Evolutionary conservation across 2,113 vertebrate species (phyloP).

Genomic region (Corvus hawaiiensis): DNA sequence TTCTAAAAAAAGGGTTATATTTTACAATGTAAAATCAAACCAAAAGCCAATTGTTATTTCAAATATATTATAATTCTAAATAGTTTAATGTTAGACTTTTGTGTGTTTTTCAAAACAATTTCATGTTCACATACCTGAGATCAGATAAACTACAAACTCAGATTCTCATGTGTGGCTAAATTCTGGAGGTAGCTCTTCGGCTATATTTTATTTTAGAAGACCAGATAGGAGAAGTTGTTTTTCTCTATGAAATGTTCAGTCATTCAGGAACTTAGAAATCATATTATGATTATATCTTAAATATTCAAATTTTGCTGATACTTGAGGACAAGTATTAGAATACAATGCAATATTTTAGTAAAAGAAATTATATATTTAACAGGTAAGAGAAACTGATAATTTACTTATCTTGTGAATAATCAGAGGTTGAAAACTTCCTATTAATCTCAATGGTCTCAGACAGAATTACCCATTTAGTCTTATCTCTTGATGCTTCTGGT

Average conservation of each 20-base stretch:
- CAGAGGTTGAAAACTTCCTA: neutral
- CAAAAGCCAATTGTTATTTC: neutral
- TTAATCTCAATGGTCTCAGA: neutral
- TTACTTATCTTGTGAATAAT: neutral
- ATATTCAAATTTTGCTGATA: neutral
- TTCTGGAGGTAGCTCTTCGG: neutral
- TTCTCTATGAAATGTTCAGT: neutral
- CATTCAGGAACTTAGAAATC: neutral
- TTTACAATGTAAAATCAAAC: neutral
- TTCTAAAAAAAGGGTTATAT: neutral
- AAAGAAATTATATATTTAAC: neutral
- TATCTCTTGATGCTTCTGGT: slow-evolving; percentile 13
- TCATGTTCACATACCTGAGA: neutral
- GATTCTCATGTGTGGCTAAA: neutral
- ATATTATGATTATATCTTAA: neutral
- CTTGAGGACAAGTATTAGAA: neutral
- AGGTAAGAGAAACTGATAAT: neutral
- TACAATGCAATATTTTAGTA: neutral
- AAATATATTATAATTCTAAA: neutral
- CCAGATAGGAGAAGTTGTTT: neutral
- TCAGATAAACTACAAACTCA: neutral
- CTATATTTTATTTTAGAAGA: neutral
- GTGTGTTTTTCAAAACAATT: neutral
- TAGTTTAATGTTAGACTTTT: neutral
- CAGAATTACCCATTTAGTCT: neutral